Conservation (phyloP, 2,888 invertebrate genomes). For the Drosophila phalerata region DNA sequence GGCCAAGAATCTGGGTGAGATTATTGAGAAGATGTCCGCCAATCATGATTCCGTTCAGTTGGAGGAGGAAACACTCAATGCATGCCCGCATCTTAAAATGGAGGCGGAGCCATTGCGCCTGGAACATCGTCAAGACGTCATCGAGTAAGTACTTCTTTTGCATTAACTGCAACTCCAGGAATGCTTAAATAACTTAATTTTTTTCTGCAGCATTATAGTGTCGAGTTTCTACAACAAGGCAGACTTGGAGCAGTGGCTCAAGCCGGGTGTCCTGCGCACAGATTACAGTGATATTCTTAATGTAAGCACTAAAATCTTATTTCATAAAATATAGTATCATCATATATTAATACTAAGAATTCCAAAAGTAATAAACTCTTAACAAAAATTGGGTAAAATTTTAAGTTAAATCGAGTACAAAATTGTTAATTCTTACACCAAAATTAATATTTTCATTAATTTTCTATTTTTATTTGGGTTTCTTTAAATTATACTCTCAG, state of each 20-base stretch:
- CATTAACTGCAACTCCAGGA: background rate
- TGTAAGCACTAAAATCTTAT: slow-evolving; percentile 59
- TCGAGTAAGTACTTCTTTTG: slow-evolving; percentile 87
- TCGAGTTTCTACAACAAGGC: slow-evolving; percentile 95
- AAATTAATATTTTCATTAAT: too few species aligned
- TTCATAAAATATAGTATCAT: too few species aligned
- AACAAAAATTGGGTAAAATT: too few species aligned
- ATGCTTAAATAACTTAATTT: background rate
- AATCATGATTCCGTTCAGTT: slow-evolving; percentile 77
- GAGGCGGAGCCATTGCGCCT: slow-evolving; percentile 79
- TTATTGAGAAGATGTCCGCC: slow-evolving; percentile 88
- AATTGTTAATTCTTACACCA: too few species aligned
- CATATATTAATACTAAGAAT: too few species aligned
- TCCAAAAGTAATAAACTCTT: too few species aligned
- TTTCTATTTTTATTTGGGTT: too few species aligned
- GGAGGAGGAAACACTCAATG: slow-evolving; percentile 78
- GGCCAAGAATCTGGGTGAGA: slow-evolving; percentile 89
- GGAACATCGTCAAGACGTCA: slow-evolving; percentile 89
- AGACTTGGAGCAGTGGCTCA: slow-evolving; percentile 92
- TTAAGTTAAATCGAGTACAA: too few species aligned
- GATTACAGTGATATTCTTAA: slow-evolving; percentile 91
- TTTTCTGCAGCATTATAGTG: slow-evolving; percentile 90
- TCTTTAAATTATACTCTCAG: too few species aligned
- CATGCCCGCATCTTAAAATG: slow-evolving; percentile 82
- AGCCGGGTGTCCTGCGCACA: slow-evolving; percentile 88